A percentile compares a stretch with the other conserved stretches of the same genome.
Evolutionary conservation across 2,797 vertebrate genomes (phyloP).

Genomic region (Lagocephalus sceleratus): DNA sequence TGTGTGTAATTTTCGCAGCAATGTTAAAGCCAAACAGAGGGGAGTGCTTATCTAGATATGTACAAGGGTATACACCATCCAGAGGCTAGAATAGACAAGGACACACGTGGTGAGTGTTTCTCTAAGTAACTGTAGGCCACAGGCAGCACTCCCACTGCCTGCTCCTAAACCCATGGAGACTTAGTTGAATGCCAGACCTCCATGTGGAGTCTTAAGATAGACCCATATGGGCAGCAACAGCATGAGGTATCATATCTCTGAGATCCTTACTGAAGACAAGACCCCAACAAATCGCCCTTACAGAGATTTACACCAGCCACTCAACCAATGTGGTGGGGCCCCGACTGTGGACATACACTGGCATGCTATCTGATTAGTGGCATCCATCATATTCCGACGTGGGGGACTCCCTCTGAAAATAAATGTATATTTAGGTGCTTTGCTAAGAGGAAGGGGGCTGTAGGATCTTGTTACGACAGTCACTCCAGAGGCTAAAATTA

Average conservation of each 20-base stretch:
- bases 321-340: conserved; percentile 45
- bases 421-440: conserved; percentile 73
- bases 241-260: conserved; percentile 70
- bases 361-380: conserved; percentile 70
- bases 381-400: conserved; percentile 75
- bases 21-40: conserved; percentile 45
- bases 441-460: conserved; percentile 40
- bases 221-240: conserved; percentile 71
- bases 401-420: conserved; percentile 74
- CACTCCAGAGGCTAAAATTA: conserved; percentile 79
- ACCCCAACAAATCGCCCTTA: conserved; percentile 53
- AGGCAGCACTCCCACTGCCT: conserved; percentile 60
- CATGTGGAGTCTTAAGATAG: conserved; percentile 78
- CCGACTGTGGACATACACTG: conserved; percentile 55
- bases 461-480: conserved; percentile 74
- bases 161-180: conserved; percentile 66
- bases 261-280: conserved; percentile 73
- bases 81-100: conserved; percentile 60
- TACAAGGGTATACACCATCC: conserved; percentile 48
- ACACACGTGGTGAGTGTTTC: conserved; percentile 53
- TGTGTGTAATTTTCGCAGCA: conserved; percentile 28
- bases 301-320: conserved; percentile 61
- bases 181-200: conserved; percentile 75
- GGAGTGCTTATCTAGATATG: conserved; percentile 59
- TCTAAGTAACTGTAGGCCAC: conserved; percentile 65